A percentile compares a stretch with the other conserved stretches of the same genome.
Conservation (phyloP, 2,113 vertebrate species). For the Erpornis zantholeuca region DNA sequence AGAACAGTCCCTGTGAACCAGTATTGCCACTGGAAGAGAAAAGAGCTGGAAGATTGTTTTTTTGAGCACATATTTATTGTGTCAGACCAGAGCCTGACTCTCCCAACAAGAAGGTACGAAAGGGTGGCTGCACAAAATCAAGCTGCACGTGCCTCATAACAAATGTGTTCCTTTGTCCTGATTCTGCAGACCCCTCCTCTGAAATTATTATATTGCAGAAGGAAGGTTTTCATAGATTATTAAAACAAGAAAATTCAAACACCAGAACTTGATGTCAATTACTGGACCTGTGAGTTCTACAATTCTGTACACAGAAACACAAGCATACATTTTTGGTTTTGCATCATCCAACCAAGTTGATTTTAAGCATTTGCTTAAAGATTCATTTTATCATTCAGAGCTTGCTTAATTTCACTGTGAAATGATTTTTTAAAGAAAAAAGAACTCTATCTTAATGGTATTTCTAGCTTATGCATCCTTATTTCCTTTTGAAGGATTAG, state of each 20-base stretch:
- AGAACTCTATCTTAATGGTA: not conserved
- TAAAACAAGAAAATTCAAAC: not conserved
- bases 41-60: not conserved
- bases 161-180: not conserved
- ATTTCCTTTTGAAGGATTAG: not conserved
- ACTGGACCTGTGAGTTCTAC: not conserved
- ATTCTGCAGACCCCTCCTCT: not conserved
- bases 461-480: not conserved
- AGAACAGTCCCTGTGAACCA: not conserved
- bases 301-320: not conserved
- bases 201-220: not conserved
- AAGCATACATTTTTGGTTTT: rapidly evolving
- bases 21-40: not conserved
- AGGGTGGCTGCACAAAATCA: not conserved
- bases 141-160: not conserved
- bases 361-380: not conserved
- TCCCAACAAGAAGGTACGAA: not conserved
- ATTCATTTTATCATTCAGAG: not conserved
- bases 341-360: not conserved
- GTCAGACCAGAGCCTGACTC: not conserved
- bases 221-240: not conserved
- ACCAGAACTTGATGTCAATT: not conserved
- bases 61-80: not conserved
- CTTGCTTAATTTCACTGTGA: not conserved
- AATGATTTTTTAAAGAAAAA: not conserved